Base-by-base conservation (phyloP, 2,797 vertebrate species). In the Scleropages formosus region DNA sequence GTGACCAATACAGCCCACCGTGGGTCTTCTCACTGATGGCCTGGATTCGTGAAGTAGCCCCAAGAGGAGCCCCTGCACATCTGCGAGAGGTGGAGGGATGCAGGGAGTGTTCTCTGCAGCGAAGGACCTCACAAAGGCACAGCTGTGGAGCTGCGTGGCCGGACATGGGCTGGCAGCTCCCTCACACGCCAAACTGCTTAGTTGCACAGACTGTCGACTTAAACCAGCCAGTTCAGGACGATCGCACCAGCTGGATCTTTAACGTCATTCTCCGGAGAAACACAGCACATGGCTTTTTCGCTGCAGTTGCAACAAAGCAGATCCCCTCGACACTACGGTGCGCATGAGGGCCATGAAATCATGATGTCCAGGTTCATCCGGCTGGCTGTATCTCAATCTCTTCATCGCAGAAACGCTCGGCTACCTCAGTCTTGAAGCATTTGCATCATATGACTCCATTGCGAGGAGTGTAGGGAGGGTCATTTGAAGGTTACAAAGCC, bases 201-300 rank as follows among this genome's bases (percentile, higher is more conserved):
- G 70, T 22, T 31, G 20, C 70, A 10, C 46, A 72, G 70, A 80
- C 82, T 81, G 78, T 84, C 82, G 78, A 79, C 61, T 79, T 53
- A 75, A 78, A 78, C 53, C 44, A 47, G 75, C 73, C 53, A 68
- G 77, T 75, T 78, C 74, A 71, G 71, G 46, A 56, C 27, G 69
- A 66, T 75, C 78, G 67, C 78, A 79, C 74, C 77, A 77, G 79
- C 80, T 78, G 75, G 80, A 69, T 4, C 73, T 74, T 64, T 15
- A 9, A 77, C 63, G 65, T 65, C 58, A 74, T 39, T 39, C 31
- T 56, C 64, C 73, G 65, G 69, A 51, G 24, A 72, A 82, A 83
- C 85, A 73, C 69, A 70, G 73, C 72, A 24, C 56, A 84, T 83
- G 81, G 79, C 82, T 79, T 53, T 63, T 20, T 39, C 26, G 72